phyloP scores from a whole-genome alignment of 2,888 invertebrate species.

The Phlogophora meticulosa region DNA sequence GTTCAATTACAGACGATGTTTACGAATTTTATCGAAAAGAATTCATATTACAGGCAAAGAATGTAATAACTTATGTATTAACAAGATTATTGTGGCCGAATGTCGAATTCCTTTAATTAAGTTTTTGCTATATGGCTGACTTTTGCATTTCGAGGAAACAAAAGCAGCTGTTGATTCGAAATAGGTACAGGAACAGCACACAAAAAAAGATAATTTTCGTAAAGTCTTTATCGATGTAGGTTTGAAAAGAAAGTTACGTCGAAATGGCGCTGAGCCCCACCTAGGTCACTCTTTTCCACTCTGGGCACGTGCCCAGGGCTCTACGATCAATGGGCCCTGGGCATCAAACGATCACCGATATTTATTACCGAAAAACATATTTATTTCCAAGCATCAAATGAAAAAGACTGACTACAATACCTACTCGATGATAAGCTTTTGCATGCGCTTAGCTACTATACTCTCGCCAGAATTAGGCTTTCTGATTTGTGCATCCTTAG shows the following conservation, averaged over 20 bases:
- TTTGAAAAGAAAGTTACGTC: conserved; percentile 10
- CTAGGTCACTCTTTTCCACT: too few species aligned
- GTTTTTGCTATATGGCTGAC: conserved; percentile 35
- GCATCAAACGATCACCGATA: too few species aligned
- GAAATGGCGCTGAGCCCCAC: background rate
- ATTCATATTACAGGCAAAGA: conserved; percentile 19
- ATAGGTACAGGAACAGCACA: conserved; percentile 12
- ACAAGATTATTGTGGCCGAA: conserved; percentile 22
- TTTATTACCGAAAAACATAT: too few species aligned
- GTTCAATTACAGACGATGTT: conserved; percentile 12
- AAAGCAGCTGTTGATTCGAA: conserved; percentile 39
- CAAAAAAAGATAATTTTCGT: conserved; percentile 3
- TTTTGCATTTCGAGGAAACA: conserved; percentile 43
- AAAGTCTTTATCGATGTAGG: conserved; percentile 2
- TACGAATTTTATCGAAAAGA: conserved; percentile 14
- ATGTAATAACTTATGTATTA: conserved; percentile 36
- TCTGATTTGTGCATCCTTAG: too few species aligned
- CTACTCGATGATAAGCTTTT: too few species aligned
- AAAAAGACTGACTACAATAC: too few species aligned
- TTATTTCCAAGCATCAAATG: too few species aligned
- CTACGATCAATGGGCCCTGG: too few species aligned
- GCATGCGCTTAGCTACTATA: too few species aligned
- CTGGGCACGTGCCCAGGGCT: too few species aligned
- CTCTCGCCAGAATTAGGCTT: too few species aligned
- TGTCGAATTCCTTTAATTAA: conserved; percentile 38